A percentile compares a stretch with the other conserved stretches of the same genome.
These are phyloP conservation scores for Anodontia alba DNA, from an alignment of 2,888 invertebrate genomes.

Conservation along the genomic window DNA sequence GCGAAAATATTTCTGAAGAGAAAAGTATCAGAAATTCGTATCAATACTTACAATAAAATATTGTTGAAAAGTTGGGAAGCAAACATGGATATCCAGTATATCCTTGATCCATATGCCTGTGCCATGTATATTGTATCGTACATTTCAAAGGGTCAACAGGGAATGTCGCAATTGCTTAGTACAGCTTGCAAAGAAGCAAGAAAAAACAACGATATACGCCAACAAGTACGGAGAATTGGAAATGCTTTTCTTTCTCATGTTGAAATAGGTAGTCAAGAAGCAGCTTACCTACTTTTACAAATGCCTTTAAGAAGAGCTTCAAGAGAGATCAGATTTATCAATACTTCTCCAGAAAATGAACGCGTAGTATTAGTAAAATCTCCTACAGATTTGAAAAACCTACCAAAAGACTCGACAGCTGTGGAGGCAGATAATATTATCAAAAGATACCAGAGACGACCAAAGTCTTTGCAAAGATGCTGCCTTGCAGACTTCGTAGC, in stretches of 20 bases:
- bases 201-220: constrained; percentile 34
- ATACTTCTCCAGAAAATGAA: constrained; percentile 50
- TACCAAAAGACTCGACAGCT: constrained; percentile 48
- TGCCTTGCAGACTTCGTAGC: constrained; percentile 54
- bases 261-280: constrained; percentile 75
- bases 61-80: constrained; percentile 55
- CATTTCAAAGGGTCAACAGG: constrained; percentile 34
- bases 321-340: constrained; percentile 57
- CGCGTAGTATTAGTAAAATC: constrained; percentile 50
- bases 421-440: constrained; percentile 37
- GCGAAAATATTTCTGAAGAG: constrained; percentile 51
- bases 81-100: constrained; percentile 60
- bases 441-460: constrained; percentile 48
- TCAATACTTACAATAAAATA: constrained; percentile 54
- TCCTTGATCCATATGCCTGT: constrained; percentile 57
- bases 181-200: constrained; percentile 48
- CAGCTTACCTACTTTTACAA: constrained; percentile 56
- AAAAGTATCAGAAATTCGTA: constrained; percentile 29
- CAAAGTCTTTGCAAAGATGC: constrained; percentile 25
- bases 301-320: constrained; percentile 54
- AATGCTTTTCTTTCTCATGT: constrained; percentile 55
- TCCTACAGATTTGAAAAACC: constrained; percentile 34
- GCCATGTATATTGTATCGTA: constrained; percentile 44
- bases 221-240: constrained; percentile 36
- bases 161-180: constrained; percentile 43